Conservation (phyloP, 2,113 vertebrate species). For the Notarius lentiginosus region DNA sequence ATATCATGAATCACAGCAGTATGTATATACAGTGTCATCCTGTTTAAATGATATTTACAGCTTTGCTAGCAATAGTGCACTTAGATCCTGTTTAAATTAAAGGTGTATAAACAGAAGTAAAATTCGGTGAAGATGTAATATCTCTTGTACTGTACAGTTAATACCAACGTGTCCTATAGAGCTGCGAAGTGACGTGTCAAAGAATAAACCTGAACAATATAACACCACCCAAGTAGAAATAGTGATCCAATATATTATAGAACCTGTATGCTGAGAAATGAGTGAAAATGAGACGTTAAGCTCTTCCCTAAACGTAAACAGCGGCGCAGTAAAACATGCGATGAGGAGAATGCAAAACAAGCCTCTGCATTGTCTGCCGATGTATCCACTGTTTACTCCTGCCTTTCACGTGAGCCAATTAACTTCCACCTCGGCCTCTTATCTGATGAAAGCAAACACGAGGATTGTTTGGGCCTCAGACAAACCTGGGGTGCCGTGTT, state of each 20-base stretch:
- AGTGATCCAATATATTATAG: background rate
- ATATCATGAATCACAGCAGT: constrained; percentile 21
- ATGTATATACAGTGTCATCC: constrained; percentile 1
- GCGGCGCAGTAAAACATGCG: background rate
- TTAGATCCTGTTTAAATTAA: background rate
- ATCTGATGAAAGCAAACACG: constrained; percentile 59
- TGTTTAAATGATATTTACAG: background rate
- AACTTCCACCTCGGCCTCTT: constrained; percentile 54
- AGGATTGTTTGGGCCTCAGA: constrained; percentile 63
- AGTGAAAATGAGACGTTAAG: background rate
- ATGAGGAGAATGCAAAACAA: constrained; percentile 49
- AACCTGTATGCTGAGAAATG: background rate
- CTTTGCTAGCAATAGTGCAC: background rate
- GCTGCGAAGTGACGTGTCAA: background rate
- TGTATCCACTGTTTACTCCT: constrained; percentile 54
- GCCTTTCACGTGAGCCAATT: constrained; percentile 56
- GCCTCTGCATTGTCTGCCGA: constrained; percentile 27
- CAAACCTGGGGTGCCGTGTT: constrained; percentile 60
- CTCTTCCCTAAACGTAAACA: background rate
- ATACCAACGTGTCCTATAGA: background rate
- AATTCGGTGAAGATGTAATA: background rate
- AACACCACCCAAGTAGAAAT: background rate
- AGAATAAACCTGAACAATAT: background rate
- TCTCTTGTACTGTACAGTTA: background rate
- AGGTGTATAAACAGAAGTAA: background rate